Base-by-base conservation (phyloP, 2,797 vertebrate species). In the Aphelocoma californica region DNA sequence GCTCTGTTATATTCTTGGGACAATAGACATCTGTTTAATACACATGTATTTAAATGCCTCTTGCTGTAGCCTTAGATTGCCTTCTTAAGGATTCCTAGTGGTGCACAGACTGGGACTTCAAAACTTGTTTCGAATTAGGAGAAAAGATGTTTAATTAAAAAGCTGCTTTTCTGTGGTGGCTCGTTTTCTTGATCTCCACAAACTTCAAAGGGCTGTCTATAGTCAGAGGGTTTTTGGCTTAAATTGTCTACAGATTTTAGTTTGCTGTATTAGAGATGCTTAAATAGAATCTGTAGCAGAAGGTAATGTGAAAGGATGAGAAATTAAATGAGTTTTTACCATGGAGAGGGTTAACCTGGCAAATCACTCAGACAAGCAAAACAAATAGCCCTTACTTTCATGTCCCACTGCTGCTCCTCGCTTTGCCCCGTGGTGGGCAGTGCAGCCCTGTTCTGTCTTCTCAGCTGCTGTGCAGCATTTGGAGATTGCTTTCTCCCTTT, bases 71-170 rank as follows among this genome's bases (percentile, higher is more conserved):
- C 50, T 90, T 77, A 71, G 15, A 28, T 40, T 90, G 28, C 25
- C 20, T 86, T 72, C 51, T 83, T 85, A 85, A 75, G 53, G 51
- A 65, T 81, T 95, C 70, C 54, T 81, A 60, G 16, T 40, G 20
- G 13, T 24, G 42, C 17, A 29, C 40, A 88, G 65, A 20, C 54
- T 54, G 34, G 23, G 29, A 18, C 82, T 91, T 86, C 53, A 74
- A 73, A 85, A 79, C 53, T 96, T 87, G 81, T 83, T 91, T 85
- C 2, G 32, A 53, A 69, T 79, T 24, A 87, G 47, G 36, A 82
- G 61, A 83, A 95, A 93, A 96, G n/a, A 69, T 90, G 53, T 92
- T 94, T 94, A 92, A 94, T 93, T 93, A 86, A 92, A 96, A 96
- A 96, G 64, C 86, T 85, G 54, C 70, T 95, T 95, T 95, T 90